phyloP scores from a whole-genome alignment of 92 coral and sea anemone genomes.

The Zoanthus gigantus region DNA sequence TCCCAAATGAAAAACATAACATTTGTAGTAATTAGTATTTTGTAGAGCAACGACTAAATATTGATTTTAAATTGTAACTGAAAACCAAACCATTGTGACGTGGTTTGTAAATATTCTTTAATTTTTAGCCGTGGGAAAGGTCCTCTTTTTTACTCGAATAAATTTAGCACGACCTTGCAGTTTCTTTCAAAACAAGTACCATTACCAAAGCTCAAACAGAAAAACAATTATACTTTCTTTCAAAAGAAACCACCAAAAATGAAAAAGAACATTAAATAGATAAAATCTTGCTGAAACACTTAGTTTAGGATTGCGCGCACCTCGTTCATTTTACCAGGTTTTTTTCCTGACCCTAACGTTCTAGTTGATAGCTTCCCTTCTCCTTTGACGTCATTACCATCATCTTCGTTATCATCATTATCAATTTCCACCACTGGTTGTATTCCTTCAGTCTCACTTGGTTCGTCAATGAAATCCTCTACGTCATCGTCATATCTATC shows the following conservation, averaged over 20 bases:
- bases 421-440: constrained; percentile 6
- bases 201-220: too few relatives aligned
- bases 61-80: too few relatives aligned
- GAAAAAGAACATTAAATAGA: neutral
- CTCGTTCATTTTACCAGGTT: neutral
- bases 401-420: neutral
- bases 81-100: too few relatives aligned
- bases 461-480: constrained; percentile 16
- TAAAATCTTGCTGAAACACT: neutral
- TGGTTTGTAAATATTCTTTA: too few relatives aligned
- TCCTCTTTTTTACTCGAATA: too few relatives aligned
- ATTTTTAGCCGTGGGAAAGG: too few relatives aligned
- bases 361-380: neutral
- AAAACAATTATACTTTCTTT: neutral
- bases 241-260: neutral
- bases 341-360: constrained; percentile 18
- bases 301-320: neutral
- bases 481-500: constrained; percentile 4
- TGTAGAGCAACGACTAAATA: too few relatives aligned
- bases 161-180: too few relatives aligned
- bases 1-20: too few relatives aligned
- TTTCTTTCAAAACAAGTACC: too few relatives aligned
- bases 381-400: neutral
- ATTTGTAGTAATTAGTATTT: too few relatives aligned
- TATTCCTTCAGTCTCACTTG: neutral